Conservation (phyloP, 2,888 invertebrate species). For the Aphidius colemani region DNA sequence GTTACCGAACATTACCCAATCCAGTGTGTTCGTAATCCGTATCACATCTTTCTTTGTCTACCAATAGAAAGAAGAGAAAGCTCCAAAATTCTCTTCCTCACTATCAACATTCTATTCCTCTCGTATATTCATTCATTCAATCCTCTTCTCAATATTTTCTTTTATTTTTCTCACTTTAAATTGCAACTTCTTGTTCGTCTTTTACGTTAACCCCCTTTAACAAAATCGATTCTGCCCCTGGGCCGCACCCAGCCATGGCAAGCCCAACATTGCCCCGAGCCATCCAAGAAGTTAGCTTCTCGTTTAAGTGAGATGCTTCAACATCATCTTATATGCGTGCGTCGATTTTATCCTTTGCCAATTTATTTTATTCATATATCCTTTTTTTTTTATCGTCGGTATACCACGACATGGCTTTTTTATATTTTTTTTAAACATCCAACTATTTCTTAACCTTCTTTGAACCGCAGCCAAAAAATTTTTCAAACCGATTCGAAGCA, state of each 20-base stretch:
- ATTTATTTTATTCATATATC: background rate
- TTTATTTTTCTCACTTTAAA: conserved; percentile 28
- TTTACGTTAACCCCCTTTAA: conserved; percentile 42
- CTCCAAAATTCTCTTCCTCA: conserved; percentile 24
- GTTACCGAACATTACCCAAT: conserved; percentile 22
- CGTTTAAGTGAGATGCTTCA: conserved; percentile 50
- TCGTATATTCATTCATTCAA: conserved; percentile 30
- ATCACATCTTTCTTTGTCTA: conserved; percentile 46
- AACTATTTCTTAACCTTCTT: conserved; percentile 9
- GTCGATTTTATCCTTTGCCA: conserved; percentile 31
- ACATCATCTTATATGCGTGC: conserved; percentile 35
- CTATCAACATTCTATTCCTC: conserved; percentile 31
- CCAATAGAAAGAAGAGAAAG: background rate
- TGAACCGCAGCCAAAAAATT: conserved; percentile 12
- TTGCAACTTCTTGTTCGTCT: conserved; percentile 7
- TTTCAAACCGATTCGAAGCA: conserved; percentile 8
- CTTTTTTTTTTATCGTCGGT: conserved; percentile 7
- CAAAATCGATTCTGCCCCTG: conserved; percentile 56
- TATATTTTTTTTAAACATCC: conserved; percentile 23
- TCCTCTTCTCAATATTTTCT: conserved; percentile 25
- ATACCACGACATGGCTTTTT: background rate
- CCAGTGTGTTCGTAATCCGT: conserved; percentile 47
- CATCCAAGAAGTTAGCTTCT: conserved; percentile 44
- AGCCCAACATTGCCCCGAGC: conserved; percentile 20
- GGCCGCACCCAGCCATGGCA: conserved; percentile 48